Conservation (phyloP, 2,113 vertebrate species). For the Gopherus evgoodei region DNA sequence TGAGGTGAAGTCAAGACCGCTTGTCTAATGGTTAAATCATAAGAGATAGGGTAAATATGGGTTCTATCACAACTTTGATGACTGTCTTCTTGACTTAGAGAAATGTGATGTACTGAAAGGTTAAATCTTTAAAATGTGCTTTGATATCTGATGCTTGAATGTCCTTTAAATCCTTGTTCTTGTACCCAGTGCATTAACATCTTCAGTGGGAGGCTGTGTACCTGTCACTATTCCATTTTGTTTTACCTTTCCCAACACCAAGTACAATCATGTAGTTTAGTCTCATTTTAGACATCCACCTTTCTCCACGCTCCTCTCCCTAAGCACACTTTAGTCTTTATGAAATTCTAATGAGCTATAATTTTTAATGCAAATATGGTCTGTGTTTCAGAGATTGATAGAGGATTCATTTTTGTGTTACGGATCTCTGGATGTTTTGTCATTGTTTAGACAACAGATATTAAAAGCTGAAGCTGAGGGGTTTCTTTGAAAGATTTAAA, state of each 20-base stretch:
- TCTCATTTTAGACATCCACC: fast-evolving
- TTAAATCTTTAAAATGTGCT: fast-evolving
- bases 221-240: neutral
- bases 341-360: neutral
- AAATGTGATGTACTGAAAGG: neutral
- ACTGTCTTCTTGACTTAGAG: fast-evolving
- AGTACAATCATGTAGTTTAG: fast-evolving
- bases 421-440: neutral
- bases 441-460: neutral
- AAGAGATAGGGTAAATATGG: neutral
- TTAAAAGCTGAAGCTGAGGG: neutral
- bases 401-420: neutral
- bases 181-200: neutral
- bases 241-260: neutral
- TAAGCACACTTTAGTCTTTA: neutral
- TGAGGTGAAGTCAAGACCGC: fast-evolving
- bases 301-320: fast-evolving
- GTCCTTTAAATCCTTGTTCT: neutral
- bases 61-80: neutral
- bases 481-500: neutral
- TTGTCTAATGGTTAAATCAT: fast-evolving
- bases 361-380: fast-evolving
- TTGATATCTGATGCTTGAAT: fast-evolving
- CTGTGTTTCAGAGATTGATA: neutral
- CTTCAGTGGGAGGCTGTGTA: neutral